Conservation (phyloP, 1,140 invertebrate species). For the Drosophila fuyamai region DNA sequence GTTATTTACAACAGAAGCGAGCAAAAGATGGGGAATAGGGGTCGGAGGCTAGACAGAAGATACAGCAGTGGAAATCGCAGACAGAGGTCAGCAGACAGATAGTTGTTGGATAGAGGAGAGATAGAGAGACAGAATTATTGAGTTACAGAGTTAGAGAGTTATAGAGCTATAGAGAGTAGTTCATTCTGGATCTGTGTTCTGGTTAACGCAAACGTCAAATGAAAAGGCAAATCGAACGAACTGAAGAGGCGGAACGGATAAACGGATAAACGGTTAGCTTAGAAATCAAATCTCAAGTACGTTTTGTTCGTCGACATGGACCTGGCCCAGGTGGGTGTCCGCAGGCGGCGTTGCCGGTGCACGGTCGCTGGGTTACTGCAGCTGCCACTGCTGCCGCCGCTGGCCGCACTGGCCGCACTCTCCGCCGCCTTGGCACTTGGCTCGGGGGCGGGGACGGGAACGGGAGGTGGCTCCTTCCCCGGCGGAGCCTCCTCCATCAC, state of each 20-base stretch:
- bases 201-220: slow-evolving; percentile 69
- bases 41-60: slow-evolving; percentile 68
- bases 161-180: slow-evolving; percentile 34
- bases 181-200: slow-evolving; percentile 52
- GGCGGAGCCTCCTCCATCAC: slow-evolving; percentile 37
- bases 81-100: slow-evolving; percentile 54
- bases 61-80: slow-evolving; percentile 67
- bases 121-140: slow-evolving; percentile 33
- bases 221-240: slow-evolving; percentile 49
- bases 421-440: slow-evolving; percentile 41
- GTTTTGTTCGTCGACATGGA: slow-evolving; percentile 86
- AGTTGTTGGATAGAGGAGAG: slow-evolving; percentile 40
- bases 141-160: slow-evolving; percentile 14
- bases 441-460: no score
- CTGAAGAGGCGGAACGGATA: slow-evolving; percentile 53
- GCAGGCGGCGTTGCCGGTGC: slow-evolving; percentile 87
- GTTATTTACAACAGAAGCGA: slow-evolving; percentile 65
- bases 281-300: slow-evolving; percentile 74
- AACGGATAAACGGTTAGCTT: slow-evolving; percentile 49
- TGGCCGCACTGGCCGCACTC: slow-evolving; percentile 32
- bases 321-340: slow-evolving; percentile 91
- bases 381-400: slow-evolving; percentile 77
- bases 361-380: slow-evolving; percentile 84
- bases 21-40: slow-evolving; percentile 25
- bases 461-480: background rate